phyloP scores from a whole-genome alignment of 2,888 invertebrate species.

The Lobophora halterata region DNA sequence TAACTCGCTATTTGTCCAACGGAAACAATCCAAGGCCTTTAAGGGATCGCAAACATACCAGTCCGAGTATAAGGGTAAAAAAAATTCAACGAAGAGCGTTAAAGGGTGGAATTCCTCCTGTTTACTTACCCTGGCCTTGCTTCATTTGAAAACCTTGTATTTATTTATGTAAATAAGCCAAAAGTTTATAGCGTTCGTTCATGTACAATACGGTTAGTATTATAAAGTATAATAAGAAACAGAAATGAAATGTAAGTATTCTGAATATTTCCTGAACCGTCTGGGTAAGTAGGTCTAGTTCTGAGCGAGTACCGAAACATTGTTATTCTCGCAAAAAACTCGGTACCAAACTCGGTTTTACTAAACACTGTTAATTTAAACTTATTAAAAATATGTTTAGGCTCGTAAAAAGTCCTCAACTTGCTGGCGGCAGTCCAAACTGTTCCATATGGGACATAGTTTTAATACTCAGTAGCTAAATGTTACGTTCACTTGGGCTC shows the following conservation, averaged over 20 bases:
- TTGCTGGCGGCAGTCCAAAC: conserved; percentile 33
- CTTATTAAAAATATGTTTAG: conserved; percentile 24
- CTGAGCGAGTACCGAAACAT: too few species aligned
- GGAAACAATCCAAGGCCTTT: conserved; percentile 20
- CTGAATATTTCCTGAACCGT: too few species aligned
- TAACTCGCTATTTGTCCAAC: not conserved
- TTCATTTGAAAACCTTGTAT: conserved; percentile 26
- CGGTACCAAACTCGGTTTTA: too few species aligned
- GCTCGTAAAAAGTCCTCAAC: conserved; percentile 25
- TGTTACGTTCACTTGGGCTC: too few species aligned
- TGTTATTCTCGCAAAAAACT: too few species aligned
- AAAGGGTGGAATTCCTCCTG: conserved; percentile 24
- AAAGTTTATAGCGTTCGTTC: conserved; percentile 10
- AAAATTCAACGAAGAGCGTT: conserved; percentile 21
- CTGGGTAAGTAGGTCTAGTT: too few species aligned
- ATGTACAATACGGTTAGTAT: conserved; percentile 11
- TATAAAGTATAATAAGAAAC: conserved; percentile 14
- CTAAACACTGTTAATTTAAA: not conserved
- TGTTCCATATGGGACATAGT: conserved; percentile 30
- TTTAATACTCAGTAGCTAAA: conserved; percentile 33
- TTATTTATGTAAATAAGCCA: conserved; percentile 19
- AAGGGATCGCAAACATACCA: conserved; percentile 25
- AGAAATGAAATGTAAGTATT: too few species aligned
- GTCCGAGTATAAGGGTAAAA: conserved; percentile 18
- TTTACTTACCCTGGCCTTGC: conserved; percentile 18